Conservation (phyloP, 2,797 vertebrate genomes). For the Arctocebus calabarensis region DNA sequence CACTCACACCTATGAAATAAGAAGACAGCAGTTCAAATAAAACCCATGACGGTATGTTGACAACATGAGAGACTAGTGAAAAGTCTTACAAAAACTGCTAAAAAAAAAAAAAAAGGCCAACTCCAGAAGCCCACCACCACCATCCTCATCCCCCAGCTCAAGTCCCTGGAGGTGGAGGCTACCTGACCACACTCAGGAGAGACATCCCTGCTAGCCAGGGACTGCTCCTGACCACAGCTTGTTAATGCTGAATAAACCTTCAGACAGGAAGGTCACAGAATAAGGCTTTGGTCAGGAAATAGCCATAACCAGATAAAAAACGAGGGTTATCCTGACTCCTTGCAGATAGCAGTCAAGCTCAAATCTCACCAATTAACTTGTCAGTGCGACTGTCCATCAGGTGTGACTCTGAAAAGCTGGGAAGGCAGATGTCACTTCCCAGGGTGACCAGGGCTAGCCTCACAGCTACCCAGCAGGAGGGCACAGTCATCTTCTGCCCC, state of each 20-base stretch:
- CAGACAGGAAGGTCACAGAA: not conserved
- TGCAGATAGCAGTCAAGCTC: not conserved
- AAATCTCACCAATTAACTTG: not conserved
- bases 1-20: not conserved
- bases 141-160: too few species aligned
- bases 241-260: not conserved
- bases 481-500: not conserved
- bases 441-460: not conserved
- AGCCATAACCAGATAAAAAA: not conserved
- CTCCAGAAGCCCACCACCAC: not conserved
- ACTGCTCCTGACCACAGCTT: accelerated
- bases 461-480: not conserved
- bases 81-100: not conserved
- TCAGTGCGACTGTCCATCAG: not conserved
- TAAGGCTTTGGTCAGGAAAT: not conserved
- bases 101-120: not conserved
- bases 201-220: not conserved
- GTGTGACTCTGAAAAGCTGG: not conserved
- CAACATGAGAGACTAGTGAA: not conserved
- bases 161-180: not conserved
- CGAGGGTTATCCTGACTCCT: not conserved
- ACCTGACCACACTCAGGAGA: not conserved
- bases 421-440: not conserved
- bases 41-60: not conserved
- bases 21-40: not conserved